Conservation (phyloP, 2,113 vertebrate species). For the Lipotes vexillifer region DNA sequence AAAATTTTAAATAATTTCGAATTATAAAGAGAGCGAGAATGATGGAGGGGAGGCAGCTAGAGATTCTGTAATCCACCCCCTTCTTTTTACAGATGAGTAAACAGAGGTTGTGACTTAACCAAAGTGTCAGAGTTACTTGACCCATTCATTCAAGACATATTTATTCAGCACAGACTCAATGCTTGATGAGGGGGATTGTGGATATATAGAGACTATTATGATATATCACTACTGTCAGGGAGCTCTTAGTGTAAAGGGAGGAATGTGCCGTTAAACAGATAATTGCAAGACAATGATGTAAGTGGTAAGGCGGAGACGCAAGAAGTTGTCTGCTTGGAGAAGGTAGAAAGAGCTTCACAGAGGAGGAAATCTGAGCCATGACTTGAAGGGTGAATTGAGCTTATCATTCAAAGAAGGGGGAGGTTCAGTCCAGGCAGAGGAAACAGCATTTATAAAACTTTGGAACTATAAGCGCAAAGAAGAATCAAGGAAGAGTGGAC, state of each 20-base stretch:
- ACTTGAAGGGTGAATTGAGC: not conserved
- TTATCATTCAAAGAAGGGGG: not conserved
- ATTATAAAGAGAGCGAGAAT: not conserved
- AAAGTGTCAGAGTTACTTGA: not conserved
- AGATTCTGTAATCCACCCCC: not conserved
- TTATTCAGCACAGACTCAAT: not conserved
- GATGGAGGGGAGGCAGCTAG: not conserved
- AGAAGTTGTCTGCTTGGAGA: not conserved
- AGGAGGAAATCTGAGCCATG: not conserved
- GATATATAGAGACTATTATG: not conserved
- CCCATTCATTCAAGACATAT: not conserved
- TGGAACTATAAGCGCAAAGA: not conserved
- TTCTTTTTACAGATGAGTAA: constrained; percentile 1
- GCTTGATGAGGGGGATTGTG: not conserved
- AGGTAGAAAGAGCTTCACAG: not conserved
- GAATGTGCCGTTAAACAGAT: not conserved
- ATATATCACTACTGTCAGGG: not conserved
- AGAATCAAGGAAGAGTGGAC: not conserved
- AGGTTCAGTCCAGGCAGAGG: not conserved
- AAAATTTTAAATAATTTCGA: not conserved
- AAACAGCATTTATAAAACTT: not conserved
- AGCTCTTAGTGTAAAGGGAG: not conserved
- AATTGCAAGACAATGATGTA: not conserved
- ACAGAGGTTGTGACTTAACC: not conserved
- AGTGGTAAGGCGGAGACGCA: not conserved